These are phyloP conservation scores for Tetrao urogallus DNA, from an alignment of 2,113 vertebrate species.

Conservation along the genomic window DNA sequence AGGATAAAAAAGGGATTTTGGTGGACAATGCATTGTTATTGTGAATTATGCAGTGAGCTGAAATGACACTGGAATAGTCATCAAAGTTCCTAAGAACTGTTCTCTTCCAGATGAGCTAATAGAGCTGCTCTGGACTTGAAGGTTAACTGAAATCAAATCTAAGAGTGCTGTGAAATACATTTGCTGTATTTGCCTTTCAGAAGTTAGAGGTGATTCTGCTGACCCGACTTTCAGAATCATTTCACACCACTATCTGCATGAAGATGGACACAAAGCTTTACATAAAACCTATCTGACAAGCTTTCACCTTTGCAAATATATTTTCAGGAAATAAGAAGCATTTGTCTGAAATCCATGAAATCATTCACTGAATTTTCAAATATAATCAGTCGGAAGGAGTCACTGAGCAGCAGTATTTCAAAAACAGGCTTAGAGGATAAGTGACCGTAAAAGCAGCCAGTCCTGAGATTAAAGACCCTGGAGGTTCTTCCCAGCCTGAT, in stretches of 20 bases:
- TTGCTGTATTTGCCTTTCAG: background rate
- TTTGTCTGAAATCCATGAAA: background rate
- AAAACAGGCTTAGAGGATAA: background rate
- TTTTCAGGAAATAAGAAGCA: background rate
- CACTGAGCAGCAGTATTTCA: background rate
- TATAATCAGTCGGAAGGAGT: background rate
- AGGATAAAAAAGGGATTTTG: background rate
- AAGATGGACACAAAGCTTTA: background rate
- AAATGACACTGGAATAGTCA: slow-evolving; percentile 24
- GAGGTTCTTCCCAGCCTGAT: background rate
- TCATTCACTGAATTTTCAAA: background rate
- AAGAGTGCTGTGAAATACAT: slow-evolving; percentile 7
- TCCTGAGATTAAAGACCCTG: background rate
- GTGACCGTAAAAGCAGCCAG: background rate
- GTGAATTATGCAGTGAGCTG: slow-evolving; percentile 6
- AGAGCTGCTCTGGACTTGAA: slow-evolving; percentile 32
- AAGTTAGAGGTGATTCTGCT: background rate
- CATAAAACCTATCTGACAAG: background rate
- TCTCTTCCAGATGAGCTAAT: slow-evolving; percentile 46
- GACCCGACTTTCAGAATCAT: background rate
- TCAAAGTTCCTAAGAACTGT: slow-evolving; percentile 60
- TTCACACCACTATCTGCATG: background rate
- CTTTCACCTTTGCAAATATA: background rate
- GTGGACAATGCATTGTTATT: background rate
- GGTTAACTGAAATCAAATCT: slow-evolving; percentile 52